These are phyloP conservation scores for Neofelis nebulosa DNA, from an alignment of 2,113 vertebrate genomes.

Conservation along the genomic window DNA sequence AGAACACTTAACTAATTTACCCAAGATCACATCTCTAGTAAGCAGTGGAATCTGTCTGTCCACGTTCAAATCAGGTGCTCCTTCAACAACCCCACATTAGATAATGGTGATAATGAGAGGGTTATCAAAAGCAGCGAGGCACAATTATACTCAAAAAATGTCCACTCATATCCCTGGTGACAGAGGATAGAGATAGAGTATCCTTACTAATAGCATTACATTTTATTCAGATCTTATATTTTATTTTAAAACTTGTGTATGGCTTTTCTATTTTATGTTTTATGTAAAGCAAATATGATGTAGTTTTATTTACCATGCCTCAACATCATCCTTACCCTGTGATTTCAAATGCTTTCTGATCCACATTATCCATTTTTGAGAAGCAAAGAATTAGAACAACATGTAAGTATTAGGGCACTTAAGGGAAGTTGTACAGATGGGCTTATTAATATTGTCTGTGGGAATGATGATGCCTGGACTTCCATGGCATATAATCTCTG, in stretches of 20 bases:
- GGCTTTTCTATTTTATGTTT: not conserved
- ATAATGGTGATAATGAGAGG: not conserved
- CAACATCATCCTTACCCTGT: not conserved
- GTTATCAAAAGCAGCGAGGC: not conserved
- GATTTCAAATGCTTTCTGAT: not conserved
- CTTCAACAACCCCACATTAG: not conserved
- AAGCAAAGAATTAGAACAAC: not conserved
- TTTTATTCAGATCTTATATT: not conserved
- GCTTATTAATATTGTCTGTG: not conserved
- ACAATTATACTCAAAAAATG: not conserved
- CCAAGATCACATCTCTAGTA: not conserved
- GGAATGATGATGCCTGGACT: not conserved
- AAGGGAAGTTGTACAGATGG: not conserved
- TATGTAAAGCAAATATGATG: not conserved
- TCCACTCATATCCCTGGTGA: not conserved
- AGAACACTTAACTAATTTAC: not conserved
- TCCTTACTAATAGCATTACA: not conserved
- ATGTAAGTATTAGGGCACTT: not conserved
- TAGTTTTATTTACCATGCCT: not conserved
- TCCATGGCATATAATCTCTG: not conserved
- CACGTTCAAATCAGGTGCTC: not conserved
- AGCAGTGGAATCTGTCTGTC: not conserved
- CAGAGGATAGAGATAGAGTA: not conserved
- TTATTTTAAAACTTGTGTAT: not conserved
- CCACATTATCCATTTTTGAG: not conserved